A percentile compares a stretch with the other conserved stretches of the same genome.
Evolutionary conservation across 2,888 invertebrate species (phyloP).

Genomic region (Nasonovia ribisnigri): DNA sequence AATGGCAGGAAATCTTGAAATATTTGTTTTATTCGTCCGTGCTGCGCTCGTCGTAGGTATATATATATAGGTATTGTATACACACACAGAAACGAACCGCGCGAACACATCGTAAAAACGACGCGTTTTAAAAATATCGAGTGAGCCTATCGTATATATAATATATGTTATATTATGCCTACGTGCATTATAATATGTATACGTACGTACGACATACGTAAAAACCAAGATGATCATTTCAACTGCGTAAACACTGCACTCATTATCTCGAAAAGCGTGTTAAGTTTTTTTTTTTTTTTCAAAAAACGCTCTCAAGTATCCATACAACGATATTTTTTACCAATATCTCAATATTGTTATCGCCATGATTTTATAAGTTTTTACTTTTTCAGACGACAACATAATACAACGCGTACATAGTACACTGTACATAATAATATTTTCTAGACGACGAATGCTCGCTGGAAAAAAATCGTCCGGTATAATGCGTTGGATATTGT

Average conservation of each 20-base stretch:
- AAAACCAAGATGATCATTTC: not conserved
- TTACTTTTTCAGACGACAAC: not conserved
- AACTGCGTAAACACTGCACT: not conserved
- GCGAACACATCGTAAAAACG: constrained; percentile 45
- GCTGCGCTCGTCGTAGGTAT: not conserved
- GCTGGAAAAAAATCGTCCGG: not conserved
- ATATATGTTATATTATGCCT: not conserved
- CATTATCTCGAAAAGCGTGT: not conserved
- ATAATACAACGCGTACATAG: not conserved
- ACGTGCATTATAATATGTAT: too few species aligned
- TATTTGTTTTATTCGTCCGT: constrained; percentile 62
- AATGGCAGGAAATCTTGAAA: constrained; percentile 64
- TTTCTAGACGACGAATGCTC: not conserved
- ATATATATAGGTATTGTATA: not conserved
- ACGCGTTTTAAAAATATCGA: constrained; percentile 35
- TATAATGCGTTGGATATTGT: not conserved
- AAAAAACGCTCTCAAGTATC: not conserved
- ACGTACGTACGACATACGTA: not conserved
- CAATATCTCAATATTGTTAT: not conserved
- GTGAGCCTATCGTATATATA: not conserved
- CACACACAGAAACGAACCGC: not conserved
- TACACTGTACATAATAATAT: too few species aligned
- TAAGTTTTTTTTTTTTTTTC: not conserved
- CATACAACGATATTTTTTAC: too few species aligned
- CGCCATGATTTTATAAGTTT: not conserved